Evolutionary conservation across 2,113 vertebrate species (phyloP).

Genomic region (Hystrix brachyura): DNA sequence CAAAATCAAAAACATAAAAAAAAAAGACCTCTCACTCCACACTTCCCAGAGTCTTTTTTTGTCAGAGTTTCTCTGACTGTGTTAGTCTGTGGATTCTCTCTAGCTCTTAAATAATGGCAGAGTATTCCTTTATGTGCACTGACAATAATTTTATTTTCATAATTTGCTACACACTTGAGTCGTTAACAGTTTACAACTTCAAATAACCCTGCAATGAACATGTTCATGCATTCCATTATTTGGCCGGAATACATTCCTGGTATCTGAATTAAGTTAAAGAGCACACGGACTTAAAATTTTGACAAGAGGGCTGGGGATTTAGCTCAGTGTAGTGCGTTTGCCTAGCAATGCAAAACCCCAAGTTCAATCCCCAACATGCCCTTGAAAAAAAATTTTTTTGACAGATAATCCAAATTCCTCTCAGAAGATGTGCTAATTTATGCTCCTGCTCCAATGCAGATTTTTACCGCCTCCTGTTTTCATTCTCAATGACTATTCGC

Average conservation of each 20-base stretch:
- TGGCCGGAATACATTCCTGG: neutral
- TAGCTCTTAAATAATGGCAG: neutral
- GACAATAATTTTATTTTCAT: neutral
- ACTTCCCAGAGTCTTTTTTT: neutral
- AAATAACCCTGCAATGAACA: conserved; percentile 35
- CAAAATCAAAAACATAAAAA: neutral
- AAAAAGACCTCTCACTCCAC: neutral
- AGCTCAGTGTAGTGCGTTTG: too few species aligned
- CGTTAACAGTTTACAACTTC: conserved; percentile 2
- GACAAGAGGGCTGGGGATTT: too few species aligned
- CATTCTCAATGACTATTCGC: neutral
- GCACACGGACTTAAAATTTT: neutral
- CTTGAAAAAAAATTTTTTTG: neutral
- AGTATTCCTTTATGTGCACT: neutral
- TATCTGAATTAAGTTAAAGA: neutral
- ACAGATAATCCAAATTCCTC: conserved; percentile 38
- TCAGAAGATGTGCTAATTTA: conserved; percentile 9
- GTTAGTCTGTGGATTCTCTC: neutral
- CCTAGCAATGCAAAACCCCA: too few species aligned
- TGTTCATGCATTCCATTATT: neutral
- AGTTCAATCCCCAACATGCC: too few species aligned
- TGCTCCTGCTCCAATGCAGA: neutral
- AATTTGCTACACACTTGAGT: conserved; percentile 34
- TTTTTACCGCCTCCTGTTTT: neutral
- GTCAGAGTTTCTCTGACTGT: neutral